Percentiles rank a stretch among this genome's conserved stretches.
Evolutionary conservation across 2,888 invertebrate genomes (phyloP).

Genomic region (Chelonus formosanus): DNA sequence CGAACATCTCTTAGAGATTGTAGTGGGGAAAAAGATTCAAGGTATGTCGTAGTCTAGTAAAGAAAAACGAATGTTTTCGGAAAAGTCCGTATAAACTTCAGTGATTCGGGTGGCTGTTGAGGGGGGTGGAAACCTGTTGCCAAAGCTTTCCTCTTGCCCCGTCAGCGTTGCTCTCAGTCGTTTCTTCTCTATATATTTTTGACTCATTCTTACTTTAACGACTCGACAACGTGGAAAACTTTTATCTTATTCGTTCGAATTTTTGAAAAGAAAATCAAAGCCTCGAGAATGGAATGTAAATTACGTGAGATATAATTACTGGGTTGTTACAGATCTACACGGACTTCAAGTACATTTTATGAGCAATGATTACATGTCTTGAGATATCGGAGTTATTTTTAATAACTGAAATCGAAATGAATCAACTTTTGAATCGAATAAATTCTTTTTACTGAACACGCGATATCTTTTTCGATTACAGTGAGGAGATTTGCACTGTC

Average conservation of each 20-base stretch:
- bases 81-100: slow-evolving; percentile 49
- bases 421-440: slow-evolving; percentile 29
- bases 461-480: slow-evolving; percentile 10
- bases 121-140: slow-evolving; percentile 60
- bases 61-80: slow-evolving; percentile 55
- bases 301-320: slow-evolving; percentile 28
- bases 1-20: slow-evolving; percentile 11
- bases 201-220: background rate
- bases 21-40: slow-evolving; percentile 40
- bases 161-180: slow-evolving; percentile 12
- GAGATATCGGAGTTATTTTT: slow-evolving; percentile 43
- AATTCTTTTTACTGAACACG: slow-evolving; percentile 15
- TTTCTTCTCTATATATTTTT: background rate
- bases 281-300: slow-evolving; percentile 29
- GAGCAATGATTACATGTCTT: slow-evolving; percentile 50
- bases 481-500: slow-evolving; percentile 20
- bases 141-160: slow-evolving; percentile 48
- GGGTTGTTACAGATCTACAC: slow-evolving; percentile 22
- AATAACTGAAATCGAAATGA: slow-evolving; percentile 46
- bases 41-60: slow-evolving; percentile 1
- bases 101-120: slow-evolving; percentile 37
- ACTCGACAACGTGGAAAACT: slow-evolving; percentile 30
- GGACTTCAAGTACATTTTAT: slow-evolving; percentile 41
- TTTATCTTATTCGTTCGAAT: slow-evolving; percentile 16
- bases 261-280: slow-evolving; percentile 22